Evolutionary conservation across 2,797 vertebrate genomes (phyloP), one percentile per base, ranked within the genome.

Genomic region (Halcyon leucocephala): DNA sequence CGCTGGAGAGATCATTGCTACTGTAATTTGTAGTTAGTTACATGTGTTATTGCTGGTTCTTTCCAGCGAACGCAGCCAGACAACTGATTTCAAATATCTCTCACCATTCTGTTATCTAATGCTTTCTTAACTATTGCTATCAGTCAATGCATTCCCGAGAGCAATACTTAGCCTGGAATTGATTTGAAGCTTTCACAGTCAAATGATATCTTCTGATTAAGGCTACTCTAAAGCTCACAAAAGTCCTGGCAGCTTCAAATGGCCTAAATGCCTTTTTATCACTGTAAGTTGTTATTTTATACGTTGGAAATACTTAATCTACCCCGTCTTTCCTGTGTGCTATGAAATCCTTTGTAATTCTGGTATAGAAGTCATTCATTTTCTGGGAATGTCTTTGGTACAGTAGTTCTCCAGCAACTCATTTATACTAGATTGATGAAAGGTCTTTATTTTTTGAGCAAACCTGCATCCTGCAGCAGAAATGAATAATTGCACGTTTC

Each of bases 81-180:
- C 77, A 88, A 62, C 37, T 80, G 52, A 94, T 96, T 91, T 79
- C 81, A 96, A 95, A 72, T 65, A 85, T 89, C 73, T 93, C 67
- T 93, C 89, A 64, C 80, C 61, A 44, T 96, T 95, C 42, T 66
- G 76, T 49, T 91, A 93, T 81, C 87, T 74, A 95, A 95, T 61
- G 69, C 72, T 90, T 66, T 83, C 88, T 88, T 73, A 46, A 74
- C 81, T 82, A 74, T 82, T 89, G 76, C 83, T 62, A 74, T 92
- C 81, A 78, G 91, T 35, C 69, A 25, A 12, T 58, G 81, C 64
- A 62, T 80, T 95, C 93, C 71, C 6, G 33, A 55, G 92, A 76
- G 79, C 57, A 65, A 18, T 52, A 28, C 26, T 82, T 74, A 95
- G 90, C 67, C 83, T 54, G 92, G 90, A 78, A 80, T 26, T 7